These are phyloP conservation scores for Microcebus griseorufus DNA, from an alignment of 2,113 vertebrate genomes.

Conservation along the genomic window DNA sequence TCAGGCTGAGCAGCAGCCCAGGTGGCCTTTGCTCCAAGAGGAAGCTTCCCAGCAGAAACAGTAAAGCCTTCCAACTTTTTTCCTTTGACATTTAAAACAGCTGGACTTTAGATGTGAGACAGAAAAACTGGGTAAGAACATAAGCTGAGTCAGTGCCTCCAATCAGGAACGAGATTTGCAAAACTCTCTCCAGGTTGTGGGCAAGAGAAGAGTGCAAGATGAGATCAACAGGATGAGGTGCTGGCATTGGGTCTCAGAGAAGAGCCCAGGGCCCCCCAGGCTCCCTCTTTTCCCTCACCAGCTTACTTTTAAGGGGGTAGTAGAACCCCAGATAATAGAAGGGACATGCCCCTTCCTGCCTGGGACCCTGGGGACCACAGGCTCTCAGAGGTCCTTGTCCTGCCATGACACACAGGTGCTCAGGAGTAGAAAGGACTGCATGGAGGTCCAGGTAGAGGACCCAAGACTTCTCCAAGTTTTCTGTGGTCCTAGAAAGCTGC, in stretches of 20 bases:
- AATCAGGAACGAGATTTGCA: neutral
- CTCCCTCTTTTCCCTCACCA: neutral
- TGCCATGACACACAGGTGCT: neutral
- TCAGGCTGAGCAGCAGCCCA: neutral
- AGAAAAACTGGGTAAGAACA: neutral
- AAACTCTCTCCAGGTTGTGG: neutral
- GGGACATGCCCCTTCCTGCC: neutral
- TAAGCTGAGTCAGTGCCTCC: neutral
- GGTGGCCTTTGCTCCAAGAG: neutral
- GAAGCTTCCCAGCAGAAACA: neutral
- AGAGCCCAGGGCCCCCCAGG: accelerated
- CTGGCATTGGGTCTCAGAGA: neutral
- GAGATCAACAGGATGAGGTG: neutral
- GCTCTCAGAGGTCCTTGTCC: neutral
- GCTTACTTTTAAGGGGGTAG: neutral
- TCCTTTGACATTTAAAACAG: neutral
- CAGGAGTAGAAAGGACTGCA: neutral
- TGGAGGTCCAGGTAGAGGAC: neutral
- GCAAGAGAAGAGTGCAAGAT: neutral
- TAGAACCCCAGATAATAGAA: neutral
- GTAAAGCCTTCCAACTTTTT: neutral
- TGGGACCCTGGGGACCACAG: too few species aligned
- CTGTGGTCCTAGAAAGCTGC: neutral
- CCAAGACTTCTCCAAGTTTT: neutral
- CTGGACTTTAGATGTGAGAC: neutral